phyloP scores from a whole-genome alignment of 2,888 invertebrate species.

The Dicyrtomina minuta region DNA sequence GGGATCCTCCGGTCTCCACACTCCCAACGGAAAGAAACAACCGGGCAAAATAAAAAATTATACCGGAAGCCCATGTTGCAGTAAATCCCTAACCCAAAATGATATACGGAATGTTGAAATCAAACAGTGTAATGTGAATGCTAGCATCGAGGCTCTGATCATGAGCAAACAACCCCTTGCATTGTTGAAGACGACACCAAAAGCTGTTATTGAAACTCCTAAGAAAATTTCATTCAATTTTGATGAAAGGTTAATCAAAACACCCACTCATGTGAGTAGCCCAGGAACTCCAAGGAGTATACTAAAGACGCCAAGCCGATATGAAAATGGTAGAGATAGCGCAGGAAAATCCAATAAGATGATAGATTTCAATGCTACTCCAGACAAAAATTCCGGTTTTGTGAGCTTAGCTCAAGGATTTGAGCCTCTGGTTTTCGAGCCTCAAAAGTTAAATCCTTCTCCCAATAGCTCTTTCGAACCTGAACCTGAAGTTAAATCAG shows the following conservation, averaged over 20 bases:
- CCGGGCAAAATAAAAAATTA: neutral
- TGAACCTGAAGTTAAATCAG: too few relatives aligned
- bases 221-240: conserved; percentile 50
- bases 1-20: neutral
- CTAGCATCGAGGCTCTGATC: conserved; percentile 40
- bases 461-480: too few relatives aligned
- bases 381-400: neutral
- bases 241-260: conserved; percentile 41
- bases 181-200: conserved; percentile 12
- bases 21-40: neutral
- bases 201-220: conserved; percentile 37
- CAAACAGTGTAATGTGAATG: conserved; percentile 37
- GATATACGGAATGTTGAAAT: conserved; percentile 29
- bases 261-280: conserved; percentile 34
- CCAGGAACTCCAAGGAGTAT: conserved; percentile 48
- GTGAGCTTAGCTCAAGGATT: neutral
- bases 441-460: too few relatives aligned
- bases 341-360: neutral
- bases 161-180: conserved; percentile 25
- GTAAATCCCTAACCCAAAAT: conserved; percentile 25
- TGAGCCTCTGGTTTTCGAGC: too few relatives aligned
- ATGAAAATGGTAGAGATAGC: neutral
- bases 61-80: conserved; percentile 27
- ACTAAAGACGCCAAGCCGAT: conserved; percentile 36
- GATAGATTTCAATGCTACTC: neutral